Evolutionary conservation across 2,888 invertebrate genomes (phyloP).

Genomic region (Cryptocheilus praepositus): DNA sequence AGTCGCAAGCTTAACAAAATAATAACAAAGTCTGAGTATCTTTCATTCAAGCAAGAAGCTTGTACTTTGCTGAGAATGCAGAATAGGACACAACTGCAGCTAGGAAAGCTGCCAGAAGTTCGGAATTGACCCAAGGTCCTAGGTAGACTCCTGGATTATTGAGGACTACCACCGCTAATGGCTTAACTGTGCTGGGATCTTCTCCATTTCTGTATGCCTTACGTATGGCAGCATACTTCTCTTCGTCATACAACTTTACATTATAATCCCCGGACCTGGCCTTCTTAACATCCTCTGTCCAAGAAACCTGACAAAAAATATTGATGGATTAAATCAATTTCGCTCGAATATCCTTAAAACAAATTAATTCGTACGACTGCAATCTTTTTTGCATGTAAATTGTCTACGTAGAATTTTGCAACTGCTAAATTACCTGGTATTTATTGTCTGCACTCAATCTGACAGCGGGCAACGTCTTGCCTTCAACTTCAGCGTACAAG

Average conservation of each 20-base stretch:
- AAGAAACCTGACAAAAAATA: conserved; percentile 84
- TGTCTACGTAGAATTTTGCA: too few species aligned
- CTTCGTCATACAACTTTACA: conserved; percentile 92
- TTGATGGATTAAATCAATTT: not conserved
- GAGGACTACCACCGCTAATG: conserved; percentile 83
- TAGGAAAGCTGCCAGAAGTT: conserved; percentile 88
- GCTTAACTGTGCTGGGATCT: conserved; percentile 80
- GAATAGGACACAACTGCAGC: conserved; percentile 89
- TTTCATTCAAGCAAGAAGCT: conserved; percentile 81
- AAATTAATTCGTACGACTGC: not conserved
- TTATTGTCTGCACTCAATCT: conserved; percentile 83
- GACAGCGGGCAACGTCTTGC: conserved; percentile 89
- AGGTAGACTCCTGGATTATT: conserved; percentile 89
- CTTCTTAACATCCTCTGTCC: conserved; percentile 91
- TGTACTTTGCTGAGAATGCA: conserved; percentile 89
- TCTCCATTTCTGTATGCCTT: conserved; percentile 88
- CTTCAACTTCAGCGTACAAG: conserved; percentile 92
- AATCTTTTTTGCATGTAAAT: too few species aligned
- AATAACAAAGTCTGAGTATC: not conserved
- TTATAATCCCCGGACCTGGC: conserved; percentile 88
- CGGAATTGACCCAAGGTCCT: conserved; percentile 95
- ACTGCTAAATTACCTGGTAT: conserved; percentile 83
- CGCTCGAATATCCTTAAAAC: not conserved
- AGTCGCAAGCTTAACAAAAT: not conserved
- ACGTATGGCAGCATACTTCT: conserved; percentile 90